Evolutionary conservation across 2,888 invertebrate genomes (phyloP).

Genomic region (Danaus chrysippus): DNA sequence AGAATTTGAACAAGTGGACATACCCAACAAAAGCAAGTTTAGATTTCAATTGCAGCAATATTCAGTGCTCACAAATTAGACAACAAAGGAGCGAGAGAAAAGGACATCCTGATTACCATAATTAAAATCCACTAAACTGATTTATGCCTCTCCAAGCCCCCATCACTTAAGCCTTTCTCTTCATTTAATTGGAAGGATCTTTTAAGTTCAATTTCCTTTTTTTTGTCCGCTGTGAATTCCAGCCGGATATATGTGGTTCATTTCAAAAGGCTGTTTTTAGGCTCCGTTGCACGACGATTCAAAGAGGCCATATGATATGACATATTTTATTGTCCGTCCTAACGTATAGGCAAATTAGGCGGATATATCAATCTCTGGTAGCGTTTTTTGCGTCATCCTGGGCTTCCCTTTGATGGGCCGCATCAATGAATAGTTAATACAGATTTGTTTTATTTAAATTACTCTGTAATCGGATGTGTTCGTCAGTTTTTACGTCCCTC

Average conservation of each 20-base stretch:
- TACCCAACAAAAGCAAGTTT: slow-evolving; percentile 29
- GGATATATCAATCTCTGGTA: slow-evolving; percentile 72
- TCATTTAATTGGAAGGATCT: slow-evolving; percentile 65
- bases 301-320: slow-evolving; percentile 71
- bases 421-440: slow-evolving; percentile 55
- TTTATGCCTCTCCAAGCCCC: slow-evolving; percentile 59
- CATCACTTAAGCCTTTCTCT: slow-evolving; percentile 66
- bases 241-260: slow-evolving; percentile 67
- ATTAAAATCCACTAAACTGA: slow-evolving; percentile 54
- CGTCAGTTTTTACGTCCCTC: slow-evolving; percentile 4
- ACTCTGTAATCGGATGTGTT: slow-evolving; percentile 39
- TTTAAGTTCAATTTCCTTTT: slow-evolving; percentile 56
- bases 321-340: slow-evolving; percentile 67
- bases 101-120: slow-evolving; percentile 55
- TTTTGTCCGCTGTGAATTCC: slow-evolving; percentile 56
- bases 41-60: slow-evolving; percentile 38
- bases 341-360: slow-evolving; percentile 71
- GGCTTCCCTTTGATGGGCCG: slow-evolving; percentile 45
- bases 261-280: slow-evolving; percentile 64
- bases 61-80: slow-evolving; percentile 42
- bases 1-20: slow-evolving; percentile 16
- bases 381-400: slow-evolving; percentile 41
- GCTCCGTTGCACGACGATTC: slow-evolving; percentile 55
- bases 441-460: slow-evolving; percentile 30
- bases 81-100: slow-evolving; percentile 43